Conservation (phyloP, 2,113 vertebrate genomes). For the Oxyruncus cristatus region DNA sequence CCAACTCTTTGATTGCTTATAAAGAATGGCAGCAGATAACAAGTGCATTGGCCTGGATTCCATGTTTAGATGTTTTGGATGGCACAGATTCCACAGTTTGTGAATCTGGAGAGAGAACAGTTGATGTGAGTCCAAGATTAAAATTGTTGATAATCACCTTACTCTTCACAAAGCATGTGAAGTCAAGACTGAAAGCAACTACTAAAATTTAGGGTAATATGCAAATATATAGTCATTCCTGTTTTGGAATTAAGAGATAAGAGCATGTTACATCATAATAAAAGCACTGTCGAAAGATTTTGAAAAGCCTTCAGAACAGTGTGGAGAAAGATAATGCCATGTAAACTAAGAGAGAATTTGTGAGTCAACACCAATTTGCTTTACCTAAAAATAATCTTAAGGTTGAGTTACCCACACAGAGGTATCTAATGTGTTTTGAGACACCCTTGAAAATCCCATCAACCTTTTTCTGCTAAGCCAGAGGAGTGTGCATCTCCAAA, state of each 20-base stretch:
- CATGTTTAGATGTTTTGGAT: not conserved
- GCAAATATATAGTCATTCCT: not conserved
- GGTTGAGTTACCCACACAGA: not conserved
- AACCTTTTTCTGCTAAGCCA: not conserved
- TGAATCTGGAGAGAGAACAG: not conserved
- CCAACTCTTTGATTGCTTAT: not conserved
- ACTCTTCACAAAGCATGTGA: not conserved
- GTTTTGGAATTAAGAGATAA: not conserved
- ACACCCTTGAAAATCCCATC: not conserved
- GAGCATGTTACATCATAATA: not conserved
- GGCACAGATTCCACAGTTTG: not conserved
- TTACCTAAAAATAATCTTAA: not conserved
- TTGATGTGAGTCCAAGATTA: not conserved
- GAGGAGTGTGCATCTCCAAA: not conserved
- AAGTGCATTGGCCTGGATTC: not conserved
- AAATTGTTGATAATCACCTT: conserved; percentile 13
- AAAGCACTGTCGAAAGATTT: not conserved
- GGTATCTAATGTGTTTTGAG: not conserved
- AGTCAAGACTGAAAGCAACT: not conserved
- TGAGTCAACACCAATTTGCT: not conserved
- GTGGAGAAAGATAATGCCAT: not conserved
- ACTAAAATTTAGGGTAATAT: not conserved
- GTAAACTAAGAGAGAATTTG: not conserved
- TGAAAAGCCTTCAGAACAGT: not conserved
- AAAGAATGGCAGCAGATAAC: not conserved